Evolutionary conservation across 64 coral and sea anemone species (phyloP), one percentile per base, ranked within the genome.

Genomic region (Exaiptasia diaphana): DNA sequence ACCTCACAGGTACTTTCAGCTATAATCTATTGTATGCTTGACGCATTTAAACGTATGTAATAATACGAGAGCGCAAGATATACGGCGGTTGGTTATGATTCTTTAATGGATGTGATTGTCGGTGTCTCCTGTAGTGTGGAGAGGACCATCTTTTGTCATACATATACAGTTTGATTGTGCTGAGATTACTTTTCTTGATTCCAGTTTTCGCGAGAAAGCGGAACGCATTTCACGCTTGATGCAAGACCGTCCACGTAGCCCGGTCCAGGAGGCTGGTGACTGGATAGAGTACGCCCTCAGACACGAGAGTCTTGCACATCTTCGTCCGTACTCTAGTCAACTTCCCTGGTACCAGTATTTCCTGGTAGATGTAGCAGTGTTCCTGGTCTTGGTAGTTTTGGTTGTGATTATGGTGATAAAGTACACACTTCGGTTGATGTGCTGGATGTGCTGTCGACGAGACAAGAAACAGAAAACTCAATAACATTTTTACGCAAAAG

Each of bases 181-280:
- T 20, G 11, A 58, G 3, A 20, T 57, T 57, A 25, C 54, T 20
- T 56, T 3, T 3, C 54, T 57, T 21, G 24, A 50, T 67, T 82
- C 30, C 31, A 83, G 81, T 2, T 83, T 83, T 15, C 53, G 57
- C 35, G 38, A 46, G 17, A 50, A 70, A 8, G 81, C 64, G 11
- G 33, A 14, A 15, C 64, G 67, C 3, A 83, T 83, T 83, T 83
- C 81, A 6, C 28, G 50, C 4, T 67, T 83, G 18, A 52, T 83
- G 45, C 22, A 53, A 55, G 81, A 73, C 68, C 46, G 48, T 9
- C 33, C 44, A 40, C 67, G 67, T 18, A 55, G 23, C 14, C 81
- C 81, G 26, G 6, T 8, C 14, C 38, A 79, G 75, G 55, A 72
- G 40, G 73, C 31, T 32, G 64, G 26, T 68, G 64, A 68, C 18